Percentiles rank a stretch among this genome's conserved stretches.
Conservation (phyloP, 2,113 vertebrate species). For the Leucosticte australis region DNA sequence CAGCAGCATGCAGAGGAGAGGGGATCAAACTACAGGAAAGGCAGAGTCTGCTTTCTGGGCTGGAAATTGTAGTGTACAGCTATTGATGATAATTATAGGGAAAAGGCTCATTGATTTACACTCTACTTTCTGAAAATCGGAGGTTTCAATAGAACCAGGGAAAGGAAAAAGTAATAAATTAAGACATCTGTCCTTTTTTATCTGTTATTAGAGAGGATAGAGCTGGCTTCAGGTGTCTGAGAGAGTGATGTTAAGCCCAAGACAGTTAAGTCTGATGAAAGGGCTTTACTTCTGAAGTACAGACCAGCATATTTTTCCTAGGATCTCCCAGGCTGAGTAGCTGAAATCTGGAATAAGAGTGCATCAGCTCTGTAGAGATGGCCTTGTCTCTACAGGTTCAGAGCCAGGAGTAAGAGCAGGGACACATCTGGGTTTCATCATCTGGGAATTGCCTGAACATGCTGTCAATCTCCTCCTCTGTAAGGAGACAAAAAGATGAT, state of each 20-base stretch:
- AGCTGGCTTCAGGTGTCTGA: neutral
- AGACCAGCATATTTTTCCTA: neutral
- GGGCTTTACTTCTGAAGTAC: neutral
- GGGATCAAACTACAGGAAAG: neutral
- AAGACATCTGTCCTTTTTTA: neutral
- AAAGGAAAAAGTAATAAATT: neutral
- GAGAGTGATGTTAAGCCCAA: neutral
- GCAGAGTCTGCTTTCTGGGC: neutral
- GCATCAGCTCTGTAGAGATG: neutral
- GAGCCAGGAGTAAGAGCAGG: neutral
- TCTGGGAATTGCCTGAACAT: neutral
- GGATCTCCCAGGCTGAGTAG: neutral
- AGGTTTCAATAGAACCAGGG: neutral
- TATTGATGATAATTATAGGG: constrained; percentile 1
- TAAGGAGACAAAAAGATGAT: neutral
- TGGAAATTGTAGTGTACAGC: neutral
- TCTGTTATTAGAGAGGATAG: neutral
- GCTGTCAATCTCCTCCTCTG: neutral
- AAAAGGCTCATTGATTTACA: neutral
- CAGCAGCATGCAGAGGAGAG: neutral
- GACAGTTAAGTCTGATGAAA: neutral
- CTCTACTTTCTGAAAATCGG: neutral
- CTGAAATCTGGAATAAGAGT: neutral
- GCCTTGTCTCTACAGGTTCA: neutral
- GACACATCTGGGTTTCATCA: neutral